Evolutionary conservation across 2,797 vertebrate species (phyloP).

Genomic region (Sebastes flavidus): DNA sequence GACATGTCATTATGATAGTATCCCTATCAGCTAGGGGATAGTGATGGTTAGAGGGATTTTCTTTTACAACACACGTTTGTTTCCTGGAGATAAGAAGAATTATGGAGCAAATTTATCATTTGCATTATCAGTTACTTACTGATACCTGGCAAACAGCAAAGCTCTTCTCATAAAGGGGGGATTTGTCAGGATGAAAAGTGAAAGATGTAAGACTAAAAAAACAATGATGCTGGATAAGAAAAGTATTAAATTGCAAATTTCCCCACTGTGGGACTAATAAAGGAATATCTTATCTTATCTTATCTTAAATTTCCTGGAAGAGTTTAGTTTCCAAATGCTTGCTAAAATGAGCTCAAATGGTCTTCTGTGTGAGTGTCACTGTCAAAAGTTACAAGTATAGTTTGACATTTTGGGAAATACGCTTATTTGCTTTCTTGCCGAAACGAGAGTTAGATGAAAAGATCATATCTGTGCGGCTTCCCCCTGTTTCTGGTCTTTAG

Average conservation of each 20-base stretch:
- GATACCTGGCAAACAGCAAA: not conserved
- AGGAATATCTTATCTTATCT: too few relatives aligned
- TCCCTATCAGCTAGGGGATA: not conserved
- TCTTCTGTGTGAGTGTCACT: not conserved
- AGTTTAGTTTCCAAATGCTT: not conserved
- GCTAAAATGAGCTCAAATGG: not conserved
- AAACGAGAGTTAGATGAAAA: not conserved
- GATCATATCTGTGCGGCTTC: not conserved
- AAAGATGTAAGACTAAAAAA: not conserved
- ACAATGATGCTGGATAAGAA: not conserved
- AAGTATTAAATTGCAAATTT: not conserved
- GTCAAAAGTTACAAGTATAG: not conserved
- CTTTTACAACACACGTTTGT: not conserved
- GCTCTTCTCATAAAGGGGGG: not conserved
- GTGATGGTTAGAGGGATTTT: not conserved
- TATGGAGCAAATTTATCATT: not conserved
- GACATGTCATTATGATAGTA: not conserved
- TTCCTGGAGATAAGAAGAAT: conserved; percentile 24
- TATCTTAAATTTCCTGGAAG: not conserved
- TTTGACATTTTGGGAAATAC: not conserved
- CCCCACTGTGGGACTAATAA: too few relatives aligned
- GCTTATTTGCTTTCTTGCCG: not conserved
- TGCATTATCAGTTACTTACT: conserved; percentile 1
- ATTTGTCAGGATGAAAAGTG: not conserved
- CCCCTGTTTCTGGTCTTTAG: not conserved